phyloP scores from a whole-genome alignment of 1,140 invertebrate species.

The Megalonaias nervosa region DNA sequence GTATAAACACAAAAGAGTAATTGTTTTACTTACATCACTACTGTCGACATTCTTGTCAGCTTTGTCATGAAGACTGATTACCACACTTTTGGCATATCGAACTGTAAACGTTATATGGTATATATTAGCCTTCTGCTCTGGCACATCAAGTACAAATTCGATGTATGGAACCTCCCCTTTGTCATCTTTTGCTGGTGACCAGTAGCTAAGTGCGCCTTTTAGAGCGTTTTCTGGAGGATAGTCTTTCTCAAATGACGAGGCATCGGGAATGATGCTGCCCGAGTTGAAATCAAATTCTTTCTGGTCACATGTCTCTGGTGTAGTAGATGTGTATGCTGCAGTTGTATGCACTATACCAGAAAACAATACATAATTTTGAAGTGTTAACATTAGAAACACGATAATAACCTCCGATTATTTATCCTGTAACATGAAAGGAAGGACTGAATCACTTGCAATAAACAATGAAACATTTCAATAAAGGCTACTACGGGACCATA shows the following conservation, averaged over 20 bases:
- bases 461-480: no score
- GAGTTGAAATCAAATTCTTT: conserved; percentile 10
- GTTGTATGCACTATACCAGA: no score
- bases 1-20: no score
- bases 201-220: conserved; percentile 21
- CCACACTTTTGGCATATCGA: conserved; percentile 20
- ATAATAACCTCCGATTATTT: no score
- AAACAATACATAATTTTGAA: no score
- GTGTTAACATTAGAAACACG: no score
- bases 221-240: conserved; percentile 11
- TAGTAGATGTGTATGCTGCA: neutral
- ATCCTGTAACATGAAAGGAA: no score
- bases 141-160: no score
- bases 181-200: conserved; percentile 19
- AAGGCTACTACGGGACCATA: no score
- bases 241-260: conserved; percentile 21
- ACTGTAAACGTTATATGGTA: conserved; percentile 23
- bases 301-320: conserved; percentile 20
- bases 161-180: conserved; percentile 8
- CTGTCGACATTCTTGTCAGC: conserved; percentile 30
- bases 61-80: conserved; percentile 18
- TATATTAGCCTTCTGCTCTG: neutral
- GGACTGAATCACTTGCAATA: no score
- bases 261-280: conserved; percentile 6
- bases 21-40: conserved; percentile 28